Percentiles rank a stretch among this genome's conserved stretches.
phyloP scores from a whole-genome alignment of 2,113 vertebrate species.

The Hydropotes inermis region DNA sequence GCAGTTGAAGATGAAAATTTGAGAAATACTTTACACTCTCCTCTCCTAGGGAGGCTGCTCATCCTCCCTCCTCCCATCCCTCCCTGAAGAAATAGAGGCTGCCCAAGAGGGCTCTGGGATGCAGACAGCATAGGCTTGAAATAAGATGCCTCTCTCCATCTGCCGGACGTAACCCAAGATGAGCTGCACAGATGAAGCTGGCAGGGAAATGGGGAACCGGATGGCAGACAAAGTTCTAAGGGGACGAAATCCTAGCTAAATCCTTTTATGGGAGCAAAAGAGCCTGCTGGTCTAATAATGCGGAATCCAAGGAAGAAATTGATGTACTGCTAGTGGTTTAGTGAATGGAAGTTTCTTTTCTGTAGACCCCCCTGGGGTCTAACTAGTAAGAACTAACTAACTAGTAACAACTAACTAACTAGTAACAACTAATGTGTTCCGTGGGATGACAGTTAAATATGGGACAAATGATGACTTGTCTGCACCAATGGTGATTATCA shows the following conservation, averaged over 20 bases:
- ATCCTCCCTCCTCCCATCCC: not conserved
- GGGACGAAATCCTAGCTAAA: not conserved
- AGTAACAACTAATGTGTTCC: not conserved
- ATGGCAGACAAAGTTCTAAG: not conserved
- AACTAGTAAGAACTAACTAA: too few species aligned
- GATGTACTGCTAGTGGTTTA: not conserved
- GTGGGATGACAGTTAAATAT: not conserved
- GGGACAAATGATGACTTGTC: not conserved
- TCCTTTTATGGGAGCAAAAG: not conserved
- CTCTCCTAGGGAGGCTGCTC: slow-evolving; percentile 10
- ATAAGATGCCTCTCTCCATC: slow-evolving; percentile 54
- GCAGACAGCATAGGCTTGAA: slow-evolving; percentile 21
- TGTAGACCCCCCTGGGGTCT: not conserved
- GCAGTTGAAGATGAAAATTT: slow-evolving; percentile 59
- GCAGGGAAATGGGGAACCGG: slow-evolving; percentile 6
- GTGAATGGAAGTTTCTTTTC: not conserved
- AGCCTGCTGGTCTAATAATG: not conserved
- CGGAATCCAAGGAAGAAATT: not conserved
- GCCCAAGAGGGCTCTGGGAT: not conserved
- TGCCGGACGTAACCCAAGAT: slow-evolving; percentile 53
- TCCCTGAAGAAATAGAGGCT: not conserved
- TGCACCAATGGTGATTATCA: not conserved
- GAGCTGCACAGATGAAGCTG: slow-evolving; percentile 25
- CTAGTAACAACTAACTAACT: too few species aligned
- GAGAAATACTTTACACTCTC: slow-evolving; percentile 61